Percentiles rank a stretch among this genome's conserved stretches.
Conservation (phyloP, 2,113 vertebrate species). For the Stigmatopora nigra region DNA sequence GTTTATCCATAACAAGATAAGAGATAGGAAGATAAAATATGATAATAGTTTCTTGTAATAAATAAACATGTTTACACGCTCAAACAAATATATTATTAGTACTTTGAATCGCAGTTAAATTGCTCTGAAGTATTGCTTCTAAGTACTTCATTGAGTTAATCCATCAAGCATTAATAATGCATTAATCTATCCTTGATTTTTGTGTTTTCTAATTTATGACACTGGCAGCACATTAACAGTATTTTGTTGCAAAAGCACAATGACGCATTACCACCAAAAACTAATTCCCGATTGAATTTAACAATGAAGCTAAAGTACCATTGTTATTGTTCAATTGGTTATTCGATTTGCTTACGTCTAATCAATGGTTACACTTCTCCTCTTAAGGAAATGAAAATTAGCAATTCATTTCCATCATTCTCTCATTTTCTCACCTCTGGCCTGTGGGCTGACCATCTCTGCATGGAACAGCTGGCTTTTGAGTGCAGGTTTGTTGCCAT, state of each 20-base stretch:
- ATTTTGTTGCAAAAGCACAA: background rate
- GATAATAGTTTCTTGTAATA: background rate
- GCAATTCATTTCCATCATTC: background rate
- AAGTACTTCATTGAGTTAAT: background rate
- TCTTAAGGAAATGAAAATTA: background rate
- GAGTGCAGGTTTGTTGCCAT: conserved; percentile 41
- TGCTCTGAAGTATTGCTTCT: background rate
- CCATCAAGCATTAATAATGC: background rate
- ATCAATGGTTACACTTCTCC: background rate
- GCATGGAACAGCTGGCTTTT: conserved; percentile 36
- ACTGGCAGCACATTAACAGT: background rate
- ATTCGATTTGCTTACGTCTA: background rate
- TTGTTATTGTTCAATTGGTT: background rate
- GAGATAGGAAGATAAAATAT: background rate
- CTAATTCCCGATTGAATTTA: background rate
- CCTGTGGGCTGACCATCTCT: conserved; percentile 23
- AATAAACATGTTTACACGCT: background rate
- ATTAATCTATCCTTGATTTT: background rate
- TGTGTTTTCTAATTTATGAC: background rate
- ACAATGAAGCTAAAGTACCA: background rate
- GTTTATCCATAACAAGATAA: background rate
- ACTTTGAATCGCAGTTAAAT: background rate
- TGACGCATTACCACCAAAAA: background rate
- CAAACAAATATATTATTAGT: background rate
- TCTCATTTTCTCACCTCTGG: conserved; percentile 50